Conservation (phyloP, 2,797 vertebrate genomes). For the Falco berigora region DNA sequence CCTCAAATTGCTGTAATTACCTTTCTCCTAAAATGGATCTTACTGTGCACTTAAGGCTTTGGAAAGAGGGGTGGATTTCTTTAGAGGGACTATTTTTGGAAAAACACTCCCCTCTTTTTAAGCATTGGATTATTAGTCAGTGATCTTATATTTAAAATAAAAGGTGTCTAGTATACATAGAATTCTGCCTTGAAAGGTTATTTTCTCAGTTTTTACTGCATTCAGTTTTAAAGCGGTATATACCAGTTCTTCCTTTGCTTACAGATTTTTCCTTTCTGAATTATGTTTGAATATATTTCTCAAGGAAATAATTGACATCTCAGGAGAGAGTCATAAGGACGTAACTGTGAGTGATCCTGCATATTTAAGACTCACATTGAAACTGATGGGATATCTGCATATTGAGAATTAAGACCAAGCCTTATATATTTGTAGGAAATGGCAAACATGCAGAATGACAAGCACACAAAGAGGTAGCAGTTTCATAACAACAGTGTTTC, state of each 20-base stretch:
- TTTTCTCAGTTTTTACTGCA: neutral
- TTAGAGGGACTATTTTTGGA: neutral
- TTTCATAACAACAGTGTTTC: slow-evolving; percentile 1
- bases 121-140: neutral
- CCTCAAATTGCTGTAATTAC: neutral
- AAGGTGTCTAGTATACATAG: neutral
- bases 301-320: slow-evolving; percentile 22
- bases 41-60: neutral
- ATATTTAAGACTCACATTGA: neutral
- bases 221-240: neutral
- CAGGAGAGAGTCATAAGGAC: neutral
- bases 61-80: neutral
- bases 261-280: neutral
- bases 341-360: neutral
- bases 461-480: neutral
- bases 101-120: neutral
- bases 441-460: neutral
- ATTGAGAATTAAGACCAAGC: neutral
- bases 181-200: slow-evolving; percentile 18
- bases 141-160: neutral
- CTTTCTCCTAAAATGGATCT: neutral
- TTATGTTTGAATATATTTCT: slow-evolving; percentile 2
- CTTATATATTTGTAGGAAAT: neutral
- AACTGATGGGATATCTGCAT: neutral
- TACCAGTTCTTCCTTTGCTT: neutral